These are phyloP conservation scores for Trogon surrucura DNA, from an alignment of 2,113 vertebrate species.

Conservation along the genomic window DNA sequence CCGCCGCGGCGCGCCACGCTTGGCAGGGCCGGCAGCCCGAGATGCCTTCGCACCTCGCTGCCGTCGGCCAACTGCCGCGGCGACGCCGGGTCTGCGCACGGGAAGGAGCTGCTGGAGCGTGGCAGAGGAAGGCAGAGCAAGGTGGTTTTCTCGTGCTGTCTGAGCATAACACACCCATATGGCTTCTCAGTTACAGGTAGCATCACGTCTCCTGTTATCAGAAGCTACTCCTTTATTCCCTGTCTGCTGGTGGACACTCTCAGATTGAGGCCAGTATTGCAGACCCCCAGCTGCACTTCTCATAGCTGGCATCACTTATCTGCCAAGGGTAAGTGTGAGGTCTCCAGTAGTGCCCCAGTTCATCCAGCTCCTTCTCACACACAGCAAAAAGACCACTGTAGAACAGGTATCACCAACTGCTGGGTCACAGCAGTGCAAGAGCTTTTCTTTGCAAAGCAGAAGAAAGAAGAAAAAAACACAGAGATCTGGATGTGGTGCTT, in stretches of 20 bases:
- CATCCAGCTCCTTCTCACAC: not conserved
- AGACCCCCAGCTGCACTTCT: not conserved
- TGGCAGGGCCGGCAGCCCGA: not conserved
- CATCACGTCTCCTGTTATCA: not conserved
- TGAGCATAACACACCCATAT: accelerated
- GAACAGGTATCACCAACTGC: not conserved
- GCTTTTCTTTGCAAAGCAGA: not conserved
- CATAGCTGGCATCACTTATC: accelerated
- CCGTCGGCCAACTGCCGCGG: not conserved
- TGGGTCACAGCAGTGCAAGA: not conserved
- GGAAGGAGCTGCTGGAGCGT: not conserved
- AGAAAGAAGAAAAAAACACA: not conserved
- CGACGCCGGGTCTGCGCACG: accelerated
- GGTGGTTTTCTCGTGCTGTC: accelerated
- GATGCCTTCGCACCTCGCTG: not conserved
- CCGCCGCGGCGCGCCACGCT: not conserved
- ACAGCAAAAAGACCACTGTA: not conserved
- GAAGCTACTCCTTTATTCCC: not conserved
- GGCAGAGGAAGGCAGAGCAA: not conserved
- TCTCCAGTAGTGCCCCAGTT: too few relatives aligned
- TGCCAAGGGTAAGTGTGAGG: not conserved
- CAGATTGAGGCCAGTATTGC: not conserved
- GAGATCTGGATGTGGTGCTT: too few relatives aligned
- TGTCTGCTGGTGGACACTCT: accelerated
- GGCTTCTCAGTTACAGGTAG: accelerated